Conservation (phyloP, 2,888 invertebrate genomes). For the Patella pellucida region DNA sequence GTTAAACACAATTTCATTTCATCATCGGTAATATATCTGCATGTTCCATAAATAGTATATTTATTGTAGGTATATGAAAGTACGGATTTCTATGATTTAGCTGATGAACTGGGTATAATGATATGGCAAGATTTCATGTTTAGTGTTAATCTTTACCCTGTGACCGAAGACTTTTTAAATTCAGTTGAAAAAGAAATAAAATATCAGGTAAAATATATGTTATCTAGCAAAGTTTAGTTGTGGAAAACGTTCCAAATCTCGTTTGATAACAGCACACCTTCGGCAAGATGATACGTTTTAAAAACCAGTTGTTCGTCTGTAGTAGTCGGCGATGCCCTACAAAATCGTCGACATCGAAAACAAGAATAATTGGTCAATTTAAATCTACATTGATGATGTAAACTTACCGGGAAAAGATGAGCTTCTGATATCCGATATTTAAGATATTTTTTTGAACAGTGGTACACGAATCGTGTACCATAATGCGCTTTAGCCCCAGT, state of each 20-base stretch:
- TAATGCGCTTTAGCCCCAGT: too few relatives aligned
- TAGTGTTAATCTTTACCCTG: slow-evolving; percentile 95
- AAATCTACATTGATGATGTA: too few relatives aligned
- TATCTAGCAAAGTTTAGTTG: neutral
- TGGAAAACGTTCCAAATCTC: neutral
- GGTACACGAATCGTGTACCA: too few relatives aligned
- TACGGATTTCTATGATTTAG: slow-evolving; percentile 86
- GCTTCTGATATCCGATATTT: too few relatives aligned
- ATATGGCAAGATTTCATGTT: slow-evolving; percentile 99
- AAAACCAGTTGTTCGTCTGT: too few relatives aligned
- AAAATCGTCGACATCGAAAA: too few relatives aligned
- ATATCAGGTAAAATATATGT: slow-evolving; percentile 78
- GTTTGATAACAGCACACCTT: neutral
- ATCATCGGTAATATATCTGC: too few relatives aligned
- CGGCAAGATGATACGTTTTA: neutral
- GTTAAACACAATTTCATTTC: too few relatives aligned
- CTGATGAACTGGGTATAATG: slow-evolving; percentile 90
- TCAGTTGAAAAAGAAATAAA: slow-evolving; percentile 83
- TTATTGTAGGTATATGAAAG: slow-evolving; percentile 81
- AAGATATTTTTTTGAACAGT: too few relatives aligned
- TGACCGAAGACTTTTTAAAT: slow-evolving; percentile 79
- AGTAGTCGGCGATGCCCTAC: too few relatives aligned
- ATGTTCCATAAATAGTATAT: neutral
- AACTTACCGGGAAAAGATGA: too few relatives aligned
- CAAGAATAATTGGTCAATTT: too few relatives aligned